Evolutionary conservation across 1,140 invertebrate species (phyloP).

Genomic region (Brachystomella parvula): DNA sequence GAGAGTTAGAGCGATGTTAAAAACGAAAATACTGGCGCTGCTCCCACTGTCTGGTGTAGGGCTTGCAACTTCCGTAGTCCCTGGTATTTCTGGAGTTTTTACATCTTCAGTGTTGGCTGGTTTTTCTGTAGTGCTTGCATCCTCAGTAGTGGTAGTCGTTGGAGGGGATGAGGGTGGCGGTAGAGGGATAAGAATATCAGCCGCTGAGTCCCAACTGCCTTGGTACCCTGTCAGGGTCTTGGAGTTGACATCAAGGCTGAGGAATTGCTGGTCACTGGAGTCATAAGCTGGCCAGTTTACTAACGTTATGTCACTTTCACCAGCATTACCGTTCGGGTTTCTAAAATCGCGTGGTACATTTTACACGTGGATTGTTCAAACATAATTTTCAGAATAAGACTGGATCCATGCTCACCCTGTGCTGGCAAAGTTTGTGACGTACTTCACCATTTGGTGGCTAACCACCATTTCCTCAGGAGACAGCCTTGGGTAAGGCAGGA

Average conservation of each 20-base stretch:
- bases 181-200: not conserved
- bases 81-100: not conserved
- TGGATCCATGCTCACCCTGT: slow-evolving; percentile 25
- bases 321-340: not conserved
- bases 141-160: not conserved
- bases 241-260: not conserved
- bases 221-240: not conserved
- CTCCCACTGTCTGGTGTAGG: not conserved
- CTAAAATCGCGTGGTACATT: not conserved
- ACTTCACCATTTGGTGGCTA: slow-evolving; percentile 27
- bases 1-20: not conserved
- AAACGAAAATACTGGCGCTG: too few species aligned
- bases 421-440: slow-evolving; percentile 34
- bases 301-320: not conserved
- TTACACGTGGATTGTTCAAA: not conserved
- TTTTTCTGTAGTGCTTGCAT: not conserved
- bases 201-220: not conserved
- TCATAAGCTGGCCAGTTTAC: not conserved
- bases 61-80: not conserved
- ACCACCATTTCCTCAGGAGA: slow-evolving; percentile 22
- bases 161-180: not conserved
- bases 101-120: not conserved
- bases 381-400: not conserved
- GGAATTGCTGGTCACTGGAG: not conserved
- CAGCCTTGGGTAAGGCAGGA: slow-evolving; percentile 12